Evolutionary conservation across 1,140 invertebrate genomes (phyloP).

Genomic region (Pogonomyrmex californicus): DNA sequence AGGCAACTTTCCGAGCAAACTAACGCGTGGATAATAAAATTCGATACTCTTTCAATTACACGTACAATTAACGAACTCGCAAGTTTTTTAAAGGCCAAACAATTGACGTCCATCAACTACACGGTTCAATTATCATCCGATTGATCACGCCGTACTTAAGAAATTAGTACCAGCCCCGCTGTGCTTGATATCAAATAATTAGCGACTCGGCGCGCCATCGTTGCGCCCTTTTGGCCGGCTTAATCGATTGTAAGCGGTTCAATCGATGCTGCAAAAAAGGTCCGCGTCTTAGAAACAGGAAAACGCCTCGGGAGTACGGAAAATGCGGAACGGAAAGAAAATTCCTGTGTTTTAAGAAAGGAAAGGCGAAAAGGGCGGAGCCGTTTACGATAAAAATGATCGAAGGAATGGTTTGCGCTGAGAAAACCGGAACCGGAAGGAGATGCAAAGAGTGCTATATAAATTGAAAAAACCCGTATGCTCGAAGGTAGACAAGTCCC

Average conservation of each 20-base stretch:
- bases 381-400: conserved; percentile 2
- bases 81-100: conserved; percentile 29
- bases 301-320: neutral
- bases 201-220: neutral
- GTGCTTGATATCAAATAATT: conserved; percentile 45
- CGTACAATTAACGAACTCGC: conserved; percentile 53
- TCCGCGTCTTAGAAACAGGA: no score
- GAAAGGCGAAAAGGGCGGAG: conserved; percentile 20
- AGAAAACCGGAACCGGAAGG: neutral
- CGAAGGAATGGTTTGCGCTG: neutral
- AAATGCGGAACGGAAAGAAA: neutral
- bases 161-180: neutral
- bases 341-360: neutral
- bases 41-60: conserved; percentile 58
- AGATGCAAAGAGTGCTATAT: conserved; percentile 47
- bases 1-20: conserved; percentile 59
- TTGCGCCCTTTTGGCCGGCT: neutral
- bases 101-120: conserved; percentile 28
- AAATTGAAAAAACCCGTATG: conserved; percentile 40
- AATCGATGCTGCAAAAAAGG: neutral
- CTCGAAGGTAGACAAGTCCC: conserved; percentile 25
- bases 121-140: conserved; percentile 33
- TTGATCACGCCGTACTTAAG: conserved; percentile 3
- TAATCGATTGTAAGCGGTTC: conserved; percentile 23
- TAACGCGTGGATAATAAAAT: conserved; percentile 49